Base-by-base conservation (phyloP, 2,797 vertebrate species). In the Poeciliopsis presidionis region DNA sequence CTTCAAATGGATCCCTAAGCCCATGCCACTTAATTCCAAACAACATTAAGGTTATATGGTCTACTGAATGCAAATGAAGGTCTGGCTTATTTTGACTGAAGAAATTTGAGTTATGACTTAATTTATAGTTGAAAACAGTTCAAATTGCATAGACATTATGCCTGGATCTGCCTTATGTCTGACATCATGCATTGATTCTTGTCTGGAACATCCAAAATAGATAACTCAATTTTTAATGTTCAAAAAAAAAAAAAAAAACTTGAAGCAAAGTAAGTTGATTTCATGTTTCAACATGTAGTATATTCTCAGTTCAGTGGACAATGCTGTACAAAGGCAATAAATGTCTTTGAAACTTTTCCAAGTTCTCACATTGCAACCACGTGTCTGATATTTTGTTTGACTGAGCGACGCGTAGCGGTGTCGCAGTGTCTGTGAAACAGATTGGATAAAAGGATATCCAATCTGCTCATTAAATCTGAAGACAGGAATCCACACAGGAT, bases 1-100 rank as follows among this genome's bases (percentile, higher is more conserved):
- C 33, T 81, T 55, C 2, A 18, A 73, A 71, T 81, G 71, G 39
- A 83, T 25, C 5, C 78, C 75, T 61, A 81, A 45, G n/a, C 9
- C 33, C 33, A 33, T 67, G 20, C 36, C 73, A 76, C 84, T 67
- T 41, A 49, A 57, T 30, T 33, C 67, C 39, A 70, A 76, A 83
- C 14, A 51, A 72, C 74, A 69, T 76, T 18, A 8, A 51, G 46
- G 25, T 76, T 49, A 36, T 46, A 41, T 79, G 55, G 36, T 36
- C 25, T 59, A 6, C 30, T 43, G 53, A 51, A 74, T 5, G 1
- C 33, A 65, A 65, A 33, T 76, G 20, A 76, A 65, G 57, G 3
- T 71, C 59, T 74, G 72, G 8, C 14, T 74, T 4, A 59, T 1
- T 18, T 28, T 14, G 18, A 75, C 47, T 43, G 16, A 28, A 55